Evolutionary conservation across 2,113 vertebrate genomes (phyloP).

Genomic region (Microtus pennsylvanicus): DNA sequence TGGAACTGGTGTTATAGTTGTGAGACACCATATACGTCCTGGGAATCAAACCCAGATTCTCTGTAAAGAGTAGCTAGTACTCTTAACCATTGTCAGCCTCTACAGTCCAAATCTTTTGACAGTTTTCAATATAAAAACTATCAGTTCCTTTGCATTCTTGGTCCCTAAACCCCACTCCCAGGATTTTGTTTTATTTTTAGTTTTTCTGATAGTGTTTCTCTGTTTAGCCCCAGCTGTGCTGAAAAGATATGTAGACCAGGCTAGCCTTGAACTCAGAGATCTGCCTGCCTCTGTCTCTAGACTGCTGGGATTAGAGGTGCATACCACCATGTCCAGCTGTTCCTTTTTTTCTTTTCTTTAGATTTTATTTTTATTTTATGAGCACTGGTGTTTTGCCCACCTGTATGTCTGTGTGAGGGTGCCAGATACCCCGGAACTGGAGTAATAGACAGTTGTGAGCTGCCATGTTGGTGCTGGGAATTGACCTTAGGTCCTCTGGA

Average conservation of each 20-base stretch:
- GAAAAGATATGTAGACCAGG: neutral
- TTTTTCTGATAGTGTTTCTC: neutral
- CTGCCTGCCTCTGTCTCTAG: neutral
- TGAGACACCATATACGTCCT: neutral
- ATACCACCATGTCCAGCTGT: neutral
- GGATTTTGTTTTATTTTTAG: neutral
- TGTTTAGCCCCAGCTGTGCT: neutral
- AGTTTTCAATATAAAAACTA: neutral
- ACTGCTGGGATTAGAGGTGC: neutral
- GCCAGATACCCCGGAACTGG: neutral
- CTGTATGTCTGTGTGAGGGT: neutral
- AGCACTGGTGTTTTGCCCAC: neutral
- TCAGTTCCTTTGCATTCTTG: neutral
- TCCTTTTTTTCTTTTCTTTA: neutral
- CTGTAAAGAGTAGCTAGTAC: neutral
- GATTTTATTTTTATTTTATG: neutral
- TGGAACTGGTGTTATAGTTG: neutral
- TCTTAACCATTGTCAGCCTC: neutral
- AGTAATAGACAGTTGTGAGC: neutral
- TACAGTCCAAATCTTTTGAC: neutral
- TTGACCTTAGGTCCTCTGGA: neutral
- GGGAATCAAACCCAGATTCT: neutral
- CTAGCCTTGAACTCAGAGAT: neutral
- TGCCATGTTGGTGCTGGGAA: neutral
- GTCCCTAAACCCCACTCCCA: rapidly evolving